Conservation (phyloP, 2,888 invertebrate genomes). For the Sisyra terminalis region DNA sequence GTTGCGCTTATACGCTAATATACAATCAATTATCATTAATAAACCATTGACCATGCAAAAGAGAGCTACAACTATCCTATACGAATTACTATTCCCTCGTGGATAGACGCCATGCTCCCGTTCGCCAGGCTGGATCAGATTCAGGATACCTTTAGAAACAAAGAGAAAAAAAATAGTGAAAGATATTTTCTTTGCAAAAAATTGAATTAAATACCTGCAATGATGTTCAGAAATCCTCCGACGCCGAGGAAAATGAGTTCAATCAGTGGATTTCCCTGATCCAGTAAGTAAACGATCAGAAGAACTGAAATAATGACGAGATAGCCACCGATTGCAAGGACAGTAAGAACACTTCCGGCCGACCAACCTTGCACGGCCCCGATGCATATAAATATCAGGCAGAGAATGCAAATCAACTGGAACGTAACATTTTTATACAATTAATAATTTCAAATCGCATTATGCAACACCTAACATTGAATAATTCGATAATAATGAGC, state of each 20-base stretch:
- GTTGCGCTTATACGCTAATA: constrained; percentile 5
- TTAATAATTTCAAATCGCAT: not conserved
- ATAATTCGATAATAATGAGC: too few relatives aligned
- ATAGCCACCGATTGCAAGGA: constrained; percentile 8
- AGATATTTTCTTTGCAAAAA: not conserved
- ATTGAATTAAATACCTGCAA: constrained; percentile 7
- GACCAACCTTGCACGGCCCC: constrained; percentile 6
- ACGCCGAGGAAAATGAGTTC: constrained; percentile 10
- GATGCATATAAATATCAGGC: constrained; percentile 6
- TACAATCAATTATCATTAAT: constrained; percentile 5
- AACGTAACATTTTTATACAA: not conserved
- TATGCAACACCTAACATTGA: too few relatives aligned
- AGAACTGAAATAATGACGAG: constrained; percentile 10
- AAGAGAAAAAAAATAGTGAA: not conserved
- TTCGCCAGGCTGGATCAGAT: constrained; percentile 5
- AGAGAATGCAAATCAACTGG: constrained; percentile 4
- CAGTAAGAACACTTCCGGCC: constrained; percentile 5
- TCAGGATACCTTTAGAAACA: constrained; percentile 4
- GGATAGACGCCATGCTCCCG: constrained; percentile 5
- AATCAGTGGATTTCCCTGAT: constrained; percentile 9
- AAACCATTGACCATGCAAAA: constrained; percentile 6
- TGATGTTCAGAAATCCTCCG: constrained; percentile 10
- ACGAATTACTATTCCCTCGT: constrained; percentile 4
- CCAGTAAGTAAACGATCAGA: constrained; percentile 11
- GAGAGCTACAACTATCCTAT: constrained; percentile 3